Conservation (phyloP, 2,888 invertebrate species). For the Heliconius ethilla region DNA sequence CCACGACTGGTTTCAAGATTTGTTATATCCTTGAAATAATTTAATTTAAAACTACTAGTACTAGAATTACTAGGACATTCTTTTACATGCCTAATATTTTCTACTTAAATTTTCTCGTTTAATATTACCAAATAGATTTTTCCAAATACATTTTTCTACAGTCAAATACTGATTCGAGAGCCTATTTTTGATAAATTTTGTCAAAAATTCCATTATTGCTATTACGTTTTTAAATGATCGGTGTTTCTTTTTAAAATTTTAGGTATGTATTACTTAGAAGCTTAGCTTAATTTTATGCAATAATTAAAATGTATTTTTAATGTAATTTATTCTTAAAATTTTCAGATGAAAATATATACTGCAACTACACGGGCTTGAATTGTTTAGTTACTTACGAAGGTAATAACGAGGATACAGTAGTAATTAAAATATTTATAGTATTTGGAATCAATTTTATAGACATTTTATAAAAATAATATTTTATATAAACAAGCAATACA, state of each 20-base stretch:
- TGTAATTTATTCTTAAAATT: constrained; percentile 27
- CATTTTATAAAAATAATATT: too few relatives aligned
- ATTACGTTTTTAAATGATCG: too few relatives aligned
- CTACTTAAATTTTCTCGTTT: not conserved
- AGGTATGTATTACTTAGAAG: not conserved
- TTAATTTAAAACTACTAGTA: not conserved
- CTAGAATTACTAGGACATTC: not conserved
- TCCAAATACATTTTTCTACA: too few relatives aligned
- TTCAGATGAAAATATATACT: constrained; percentile 74
- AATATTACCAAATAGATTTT: too few relatives aligned
- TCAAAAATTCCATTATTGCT: too few relatives aligned
- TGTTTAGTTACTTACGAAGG: constrained; percentile 71
- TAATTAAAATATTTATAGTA: too few relatives aligned
- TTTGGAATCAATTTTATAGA: too few relatives aligned
- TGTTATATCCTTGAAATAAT: too few relatives aligned
- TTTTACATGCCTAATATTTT: not conserved
- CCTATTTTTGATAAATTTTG: too few relatives aligned
- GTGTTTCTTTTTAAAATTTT: too few relatives aligned
- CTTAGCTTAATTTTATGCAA: not conserved
- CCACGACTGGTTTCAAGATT: not conserved
- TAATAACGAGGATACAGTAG: constrained; percentile 37
- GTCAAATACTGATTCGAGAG: too few relatives aligned
- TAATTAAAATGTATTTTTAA: not conserved
- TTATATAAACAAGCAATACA: too few relatives aligned
- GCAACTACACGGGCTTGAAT: constrained; percentile 80